phyloP scores from a whole-genome alignment of 2,113 vertebrate genomes.

The Halichoeres trimaculatus region DNA sequence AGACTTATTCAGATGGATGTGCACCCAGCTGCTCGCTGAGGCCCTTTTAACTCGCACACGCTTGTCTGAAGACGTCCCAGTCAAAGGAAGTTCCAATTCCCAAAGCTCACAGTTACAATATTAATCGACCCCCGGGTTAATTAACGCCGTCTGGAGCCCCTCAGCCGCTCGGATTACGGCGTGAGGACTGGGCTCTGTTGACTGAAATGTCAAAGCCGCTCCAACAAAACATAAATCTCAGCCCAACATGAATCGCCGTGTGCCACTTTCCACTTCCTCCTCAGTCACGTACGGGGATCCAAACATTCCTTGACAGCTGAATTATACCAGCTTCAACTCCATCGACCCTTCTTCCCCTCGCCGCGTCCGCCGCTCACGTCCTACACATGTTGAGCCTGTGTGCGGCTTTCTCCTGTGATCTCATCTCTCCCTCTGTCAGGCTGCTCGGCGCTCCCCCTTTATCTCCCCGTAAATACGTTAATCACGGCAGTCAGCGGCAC shows the following conservation, averaged over 20 bases:
- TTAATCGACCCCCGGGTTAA: slow-evolving; percentile 69
- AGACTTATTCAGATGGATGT: slow-evolving; percentile 26
- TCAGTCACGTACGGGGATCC: slow-evolving; percentile 13
- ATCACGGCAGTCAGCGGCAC: slow-evolving; percentile 16
- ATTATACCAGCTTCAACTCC: slow-evolving; percentile 8
- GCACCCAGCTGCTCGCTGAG: neutral
- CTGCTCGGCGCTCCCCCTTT: slow-evolving; percentile 16
- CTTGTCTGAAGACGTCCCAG: slow-evolving; percentile 15
- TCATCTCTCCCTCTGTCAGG: slow-evolving; percentile 31
- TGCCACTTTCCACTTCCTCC: slow-evolving; percentile 18
- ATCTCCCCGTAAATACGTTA: slow-evolving; percentile 48
- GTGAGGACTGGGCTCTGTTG: neutral
- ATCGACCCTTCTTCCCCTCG: slow-evolving; percentile 1
- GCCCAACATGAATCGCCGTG: neutral
- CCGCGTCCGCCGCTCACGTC: slow-evolving; percentile 14
- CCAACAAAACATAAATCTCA: slow-evolving; percentile 37
- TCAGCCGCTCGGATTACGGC: slow-evolving; percentile 29
- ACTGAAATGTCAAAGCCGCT: slow-evolving; percentile 42
- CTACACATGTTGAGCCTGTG: slow-evolving; percentile 49
- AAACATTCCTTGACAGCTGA: slow-evolving; percentile 52
- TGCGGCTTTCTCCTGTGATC: slow-evolving; percentile 48
- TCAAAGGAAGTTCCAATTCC: slow-evolving; percentile 39
- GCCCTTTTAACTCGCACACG: neutral
- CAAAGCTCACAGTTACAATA: slow-evolving; percentile 43
- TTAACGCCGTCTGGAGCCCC: slow-evolving; percentile 50